Conservation (phyloP, 92 coral and sea anemone species). For the Phenganax subtilis region DNA sequence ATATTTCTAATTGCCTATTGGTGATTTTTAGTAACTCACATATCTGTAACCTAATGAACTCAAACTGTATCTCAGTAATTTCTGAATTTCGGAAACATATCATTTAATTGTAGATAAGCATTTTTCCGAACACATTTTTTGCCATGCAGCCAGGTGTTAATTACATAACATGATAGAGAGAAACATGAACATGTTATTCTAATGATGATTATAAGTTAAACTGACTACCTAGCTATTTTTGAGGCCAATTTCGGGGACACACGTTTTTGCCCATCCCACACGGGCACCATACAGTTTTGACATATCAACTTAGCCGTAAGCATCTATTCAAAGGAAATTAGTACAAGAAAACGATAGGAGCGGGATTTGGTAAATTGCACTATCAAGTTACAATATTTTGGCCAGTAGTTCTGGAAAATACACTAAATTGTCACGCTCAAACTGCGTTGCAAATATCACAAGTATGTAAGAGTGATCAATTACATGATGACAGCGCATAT, state of each 20-base stretch:
- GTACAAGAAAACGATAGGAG: neutral
- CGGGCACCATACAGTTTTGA: too few relatives aligned
- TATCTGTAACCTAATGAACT: neutral
- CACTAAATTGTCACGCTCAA: neutral
- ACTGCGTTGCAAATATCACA: slow-evolving; percentile 11
- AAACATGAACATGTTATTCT: neutral
- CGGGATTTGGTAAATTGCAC: neutral
- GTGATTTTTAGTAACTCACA: neutral
- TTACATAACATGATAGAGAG: neutral
- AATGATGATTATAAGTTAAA: neutral
- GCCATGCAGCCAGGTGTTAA: slow-evolving; percentile 19
- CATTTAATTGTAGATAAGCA: slow-evolving; percentile 11
- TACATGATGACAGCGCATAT: slow-evolving; percentile 36
- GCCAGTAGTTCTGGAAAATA: neutral
- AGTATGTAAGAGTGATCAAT: slow-evolving; percentile 24
- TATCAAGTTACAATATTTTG: slow-evolving; percentile 1
- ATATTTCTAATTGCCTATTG: neutral
- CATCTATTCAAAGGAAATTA: neutral
- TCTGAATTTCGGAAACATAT: slow-evolving; percentile 10
- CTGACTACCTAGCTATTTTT: neutral
- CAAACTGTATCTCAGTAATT: neutral
- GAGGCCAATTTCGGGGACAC: neutral
- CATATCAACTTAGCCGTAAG: neutral
- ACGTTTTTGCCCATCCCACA: too few relatives aligned
- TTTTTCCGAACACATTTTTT: neutral